Percentiles rank a stretch among this genome's conserved stretches.
These are phyloP conservation scores for Papilio aristodemus DNA, from an alignment of 1,140 invertebrate species.

Conservation along the genomic window DNA sequence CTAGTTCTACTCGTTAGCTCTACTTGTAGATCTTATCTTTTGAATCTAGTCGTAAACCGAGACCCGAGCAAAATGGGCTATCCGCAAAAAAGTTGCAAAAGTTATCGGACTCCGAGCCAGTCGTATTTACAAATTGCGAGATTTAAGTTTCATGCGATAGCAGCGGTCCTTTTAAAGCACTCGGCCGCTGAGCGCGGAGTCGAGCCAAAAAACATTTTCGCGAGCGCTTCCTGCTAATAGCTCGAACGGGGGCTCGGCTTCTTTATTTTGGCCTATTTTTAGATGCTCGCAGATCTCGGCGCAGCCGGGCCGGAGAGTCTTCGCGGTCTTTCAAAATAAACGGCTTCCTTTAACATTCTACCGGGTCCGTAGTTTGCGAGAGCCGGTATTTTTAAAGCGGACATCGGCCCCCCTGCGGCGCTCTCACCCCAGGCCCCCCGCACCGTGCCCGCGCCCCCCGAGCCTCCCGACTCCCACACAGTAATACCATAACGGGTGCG, in stretches of 20 bases:
- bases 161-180: constrained; percentile 42
- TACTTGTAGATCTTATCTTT: constrained; percentile 16
- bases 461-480: constrained; percentile 65
- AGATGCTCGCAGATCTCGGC: constrained; percentile 61
- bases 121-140: constrained; percentile 38
- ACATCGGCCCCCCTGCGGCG: constrained; percentile 68
- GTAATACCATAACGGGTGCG: constrained; percentile 79
- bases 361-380: constrained; percentile 67
- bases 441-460: constrained; percentile 43
- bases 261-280: constrained; percentile 60
- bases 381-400: constrained; percentile 78
- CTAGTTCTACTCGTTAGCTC: not conserved
- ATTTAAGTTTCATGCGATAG: constrained; percentile 47
- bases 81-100: constrained; percentile 31
- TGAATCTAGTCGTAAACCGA: not conserved
- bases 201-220: constrained; percentile 53
- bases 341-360: constrained; percentile 73
- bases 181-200: constrained; percentile 34
- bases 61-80: not conserved
- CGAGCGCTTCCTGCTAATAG: constrained; percentile 53
- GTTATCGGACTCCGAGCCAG: constrained; percentile 28
- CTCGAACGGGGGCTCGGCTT: constrained; percentile 39
- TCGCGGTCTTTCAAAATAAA: constrained; percentile 75
- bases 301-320: constrained; percentile 59
- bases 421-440: constrained; percentile 53